Percentiles rank a stretch among this genome's conserved stretches.
These are phyloP conservation scores for Eucidaris tribuloides DNA, from an alignment of 35 echinoderm and acorn worm genomes.

Conservation along the genomic window DNA sequence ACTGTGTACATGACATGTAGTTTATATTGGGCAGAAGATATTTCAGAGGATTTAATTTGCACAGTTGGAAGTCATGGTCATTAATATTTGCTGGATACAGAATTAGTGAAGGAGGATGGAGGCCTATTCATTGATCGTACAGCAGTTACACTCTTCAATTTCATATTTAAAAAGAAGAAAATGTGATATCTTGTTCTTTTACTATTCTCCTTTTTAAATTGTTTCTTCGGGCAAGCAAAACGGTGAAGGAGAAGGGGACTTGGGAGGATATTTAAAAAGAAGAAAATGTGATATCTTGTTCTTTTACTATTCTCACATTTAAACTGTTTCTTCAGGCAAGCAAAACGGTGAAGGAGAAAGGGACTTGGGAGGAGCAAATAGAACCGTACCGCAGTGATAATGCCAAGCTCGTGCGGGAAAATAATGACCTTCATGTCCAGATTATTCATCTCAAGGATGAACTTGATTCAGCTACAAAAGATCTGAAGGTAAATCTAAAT, in stretches of 20 bases:
- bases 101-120: too few relatives aligned
- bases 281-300: too few relatives aligned
- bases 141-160: too few relatives aligned
- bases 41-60: too few relatives aligned
- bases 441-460: constrained; percentile 78
- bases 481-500: constrained; percentile 66
- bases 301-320: background rate
- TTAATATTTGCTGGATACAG: too few relatives aligned
- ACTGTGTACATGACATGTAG: too few relatives aligned
- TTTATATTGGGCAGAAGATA: too few relatives aligned
- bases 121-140: too few relatives aligned
- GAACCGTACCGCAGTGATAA: constrained; percentile 95
- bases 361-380: constrained; percentile 52
- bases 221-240: constrained; percentile 42
- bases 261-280: constrained; percentile 30
- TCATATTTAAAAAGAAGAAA: too few relatives aligned
- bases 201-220: background rate
- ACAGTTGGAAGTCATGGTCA: too few relatives aligned
- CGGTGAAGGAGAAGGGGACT: constrained; percentile 43
- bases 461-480: constrained; percentile 57
- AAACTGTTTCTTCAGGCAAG: constrained; percentile 39
- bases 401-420: constrained; percentile 79
- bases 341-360: constrained; percentile 44
- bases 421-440: constrained; percentile 91
- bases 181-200: too few relatives aligned